phyloP scores from a whole-genome alignment of 2,113 vertebrate genomes.

The Oncorhynchus clarkii region DNA sequence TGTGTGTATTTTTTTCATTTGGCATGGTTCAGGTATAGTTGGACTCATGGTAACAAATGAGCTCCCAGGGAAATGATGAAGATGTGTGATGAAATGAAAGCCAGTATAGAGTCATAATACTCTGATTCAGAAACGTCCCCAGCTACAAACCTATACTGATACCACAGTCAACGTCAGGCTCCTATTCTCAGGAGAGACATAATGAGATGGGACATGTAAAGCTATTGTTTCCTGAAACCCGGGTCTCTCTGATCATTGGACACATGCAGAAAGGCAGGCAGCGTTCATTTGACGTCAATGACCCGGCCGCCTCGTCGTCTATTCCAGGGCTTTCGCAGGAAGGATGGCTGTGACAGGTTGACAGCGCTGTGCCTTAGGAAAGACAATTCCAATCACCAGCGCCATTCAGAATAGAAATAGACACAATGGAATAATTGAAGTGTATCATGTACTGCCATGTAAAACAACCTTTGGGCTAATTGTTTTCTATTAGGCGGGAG shows the following conservation, averaged over 20 bases:
- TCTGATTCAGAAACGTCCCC: not conserved
- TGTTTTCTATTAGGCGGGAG: constrained; percentile 68
- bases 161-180: not conserved
- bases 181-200: not conserved
- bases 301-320: constrained; percentile 39
- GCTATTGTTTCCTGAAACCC: not conserved
- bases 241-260: not conserved
- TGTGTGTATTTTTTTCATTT: not conserved
- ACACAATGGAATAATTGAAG: constrained; percentile 62
- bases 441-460: constrained; percentile 66
- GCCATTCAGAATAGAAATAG: constrained; percentile 48
- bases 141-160: not conserved
- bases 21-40: not conserved
- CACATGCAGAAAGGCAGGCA: constrained; percentile 30
- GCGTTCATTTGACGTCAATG: constrained; percentile 48
- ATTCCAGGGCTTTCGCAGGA: constrained; percentile 43
- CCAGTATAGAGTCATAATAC: not conserved
- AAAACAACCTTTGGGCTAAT: constrained; percentile 71
- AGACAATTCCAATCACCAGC: constrained; percentile 62
- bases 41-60: not conserved
- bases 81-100: not conserved
- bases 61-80: not conserved
- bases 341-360: constrained; percentile 51
- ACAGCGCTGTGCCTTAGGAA: constrained; percentile 26
- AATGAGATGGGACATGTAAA: constrained; percentile 31